These are phyloP conservation scores for Resseliella maxima DNA, from an alignment of 2,888 invertebrate species.

Conservation along the genomic window DNA sequence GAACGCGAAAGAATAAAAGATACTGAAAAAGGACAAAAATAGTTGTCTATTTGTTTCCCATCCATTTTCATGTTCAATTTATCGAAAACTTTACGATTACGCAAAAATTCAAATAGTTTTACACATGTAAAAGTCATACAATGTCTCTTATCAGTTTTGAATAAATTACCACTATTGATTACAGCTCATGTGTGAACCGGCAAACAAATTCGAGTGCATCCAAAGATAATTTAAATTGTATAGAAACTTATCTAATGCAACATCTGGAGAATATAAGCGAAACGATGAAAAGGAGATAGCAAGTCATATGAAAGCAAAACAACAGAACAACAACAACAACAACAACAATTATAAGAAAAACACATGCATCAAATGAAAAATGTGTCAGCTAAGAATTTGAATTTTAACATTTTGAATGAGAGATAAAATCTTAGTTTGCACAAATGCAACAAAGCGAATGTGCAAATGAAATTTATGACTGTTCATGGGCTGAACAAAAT, in stretches of 20 bases:
- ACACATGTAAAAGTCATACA: neutral
- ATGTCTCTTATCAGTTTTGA: neutral
- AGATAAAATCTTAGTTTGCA: neutral
- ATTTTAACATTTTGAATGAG: neutral
- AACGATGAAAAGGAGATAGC: neutral
- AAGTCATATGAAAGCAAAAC: neutral
- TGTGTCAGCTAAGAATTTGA: constrained; percentile 2
- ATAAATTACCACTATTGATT: neutral
- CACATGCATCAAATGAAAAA: constrained; percentile 51
- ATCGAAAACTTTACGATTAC: neutral
- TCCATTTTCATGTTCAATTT: neutral
- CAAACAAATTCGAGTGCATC: neutral
- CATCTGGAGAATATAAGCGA: neutral
- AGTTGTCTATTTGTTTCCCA: neutral
- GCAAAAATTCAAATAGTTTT: constrained; percentile 7
- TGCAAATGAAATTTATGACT: constrained; percentile 32
- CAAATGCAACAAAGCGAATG: neutral
- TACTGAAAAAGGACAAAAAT: neutral
- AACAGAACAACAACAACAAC: too few species aligned
- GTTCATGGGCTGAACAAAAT: constrained; percentile 12
- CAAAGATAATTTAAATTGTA: neutral
- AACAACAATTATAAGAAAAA: too few species aligned
- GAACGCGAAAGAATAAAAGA: too few species aligned
- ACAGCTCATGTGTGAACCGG: neutral
- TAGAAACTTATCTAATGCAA: neutral